phyloP scores from a whole-genome alignment of 2,113 vertebrate genomes.

The Hydrolagus affinis region DNA sequence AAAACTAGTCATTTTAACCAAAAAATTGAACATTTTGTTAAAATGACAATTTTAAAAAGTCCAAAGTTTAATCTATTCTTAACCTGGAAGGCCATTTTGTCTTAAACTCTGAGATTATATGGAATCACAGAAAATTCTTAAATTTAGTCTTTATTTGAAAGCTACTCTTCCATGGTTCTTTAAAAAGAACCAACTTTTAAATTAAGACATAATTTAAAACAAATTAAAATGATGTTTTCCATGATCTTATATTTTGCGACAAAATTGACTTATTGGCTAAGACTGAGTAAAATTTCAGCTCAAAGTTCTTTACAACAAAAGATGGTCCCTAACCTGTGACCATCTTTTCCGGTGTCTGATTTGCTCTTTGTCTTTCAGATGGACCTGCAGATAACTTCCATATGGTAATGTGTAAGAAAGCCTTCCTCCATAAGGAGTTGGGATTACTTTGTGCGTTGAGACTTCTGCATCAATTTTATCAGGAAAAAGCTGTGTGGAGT shows the following conservation, averaged over 20 bases:
- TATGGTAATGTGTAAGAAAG: slow-evolving; percentile 58
- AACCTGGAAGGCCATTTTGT: no score
- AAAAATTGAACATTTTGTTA: no score
- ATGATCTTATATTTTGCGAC: not conserved
- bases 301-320: not conserved
- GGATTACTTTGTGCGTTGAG: slow-evolving; percentile 46
- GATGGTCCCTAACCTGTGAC: slow-evolving; percentile 55
- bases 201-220: no score
- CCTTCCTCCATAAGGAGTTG: slow-evolving; percentile 59
- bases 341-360: slow-evolving; percentile 68
- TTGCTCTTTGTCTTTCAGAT: slow-evolving; percentile 59
- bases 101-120: no score
- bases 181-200: no score
- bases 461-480: not conserved
- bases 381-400: slow-evolving; percentile 61
- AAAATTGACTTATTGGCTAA: not conserved
- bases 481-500: not conserved
- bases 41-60: no score
- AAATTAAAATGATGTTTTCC: no score
- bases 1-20: no score
- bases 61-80: no score
- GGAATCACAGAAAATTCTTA: no score
- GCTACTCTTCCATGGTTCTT: no score
- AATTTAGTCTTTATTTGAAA: no score
- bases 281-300: not conserved